Conservation (phyloP, 2,888 invertebrate genomes). For the Ophioninae sp. region DNA sequence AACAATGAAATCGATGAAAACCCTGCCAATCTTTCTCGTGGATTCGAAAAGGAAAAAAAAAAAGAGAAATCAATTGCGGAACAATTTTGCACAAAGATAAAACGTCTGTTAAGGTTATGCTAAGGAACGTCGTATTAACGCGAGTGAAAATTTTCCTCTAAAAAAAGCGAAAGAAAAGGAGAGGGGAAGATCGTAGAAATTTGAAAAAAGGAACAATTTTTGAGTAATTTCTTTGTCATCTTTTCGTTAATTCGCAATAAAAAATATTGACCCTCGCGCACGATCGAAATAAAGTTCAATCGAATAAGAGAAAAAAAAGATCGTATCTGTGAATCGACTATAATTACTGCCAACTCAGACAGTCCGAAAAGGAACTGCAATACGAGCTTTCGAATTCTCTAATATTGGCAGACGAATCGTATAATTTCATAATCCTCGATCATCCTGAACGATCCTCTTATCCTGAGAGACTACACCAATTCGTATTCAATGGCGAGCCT, state of each 20-base stretch:
- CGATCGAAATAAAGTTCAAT: conserved; percentile 34
- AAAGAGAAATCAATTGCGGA: conserved; percentile 2
- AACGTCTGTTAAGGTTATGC: background rate
- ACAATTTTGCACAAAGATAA: background rate
- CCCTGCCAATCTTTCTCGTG: background rate
- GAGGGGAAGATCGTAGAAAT: background rate
- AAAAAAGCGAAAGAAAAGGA: background rate
- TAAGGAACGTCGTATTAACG: background rate
- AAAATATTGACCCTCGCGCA: conserved; percentile 38
- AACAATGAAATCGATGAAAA: background rate
- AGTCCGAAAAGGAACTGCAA: conserved; percentile 38
- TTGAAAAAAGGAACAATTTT: background rate
- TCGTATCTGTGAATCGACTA: conserved; percentile 60
- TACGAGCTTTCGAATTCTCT: conserved; percentile 37
- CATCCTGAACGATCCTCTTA: conserved; percentile 8
- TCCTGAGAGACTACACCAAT: conserved; percentile 1
- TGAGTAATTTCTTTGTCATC: conserved; percentile 3
- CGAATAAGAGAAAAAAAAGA: background rate
- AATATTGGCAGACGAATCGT: conserved; percentile 24
- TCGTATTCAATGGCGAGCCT: background rate
- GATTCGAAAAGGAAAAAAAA: background rate
- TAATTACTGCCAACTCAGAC: conserved; percentile 68
- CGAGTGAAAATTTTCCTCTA: background rate
- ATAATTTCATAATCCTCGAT: conserved; percentile 26
- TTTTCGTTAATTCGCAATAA: conserved; percentile 17